Percentiles rank a stretch among this genome's conserved stretches.
These are phyloP conservation scores for Eupithecia tripunctaria DNA, from an alignment of 2,888 invertebrate genomes.

Conservation along the genomic window DNA sequence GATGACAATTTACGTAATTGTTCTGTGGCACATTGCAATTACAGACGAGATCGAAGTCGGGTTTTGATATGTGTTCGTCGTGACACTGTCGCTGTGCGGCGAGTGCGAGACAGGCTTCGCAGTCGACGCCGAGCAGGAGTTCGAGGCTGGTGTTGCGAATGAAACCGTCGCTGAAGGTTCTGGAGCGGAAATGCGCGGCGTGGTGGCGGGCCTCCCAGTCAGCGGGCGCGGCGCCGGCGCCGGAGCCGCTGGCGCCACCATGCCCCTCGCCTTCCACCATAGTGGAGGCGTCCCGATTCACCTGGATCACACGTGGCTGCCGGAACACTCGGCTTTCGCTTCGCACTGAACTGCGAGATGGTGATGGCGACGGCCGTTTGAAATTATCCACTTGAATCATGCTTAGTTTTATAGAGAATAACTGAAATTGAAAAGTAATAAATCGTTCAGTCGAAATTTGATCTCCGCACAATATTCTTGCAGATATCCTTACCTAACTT, in stretches of 20 bases:
- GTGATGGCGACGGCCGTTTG: constrained; percentile 80
- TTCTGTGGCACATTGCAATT: constrained; percentile 79
- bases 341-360: constrained; percentile 76
- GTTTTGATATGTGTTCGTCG: constrained; percentile 73
- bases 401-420: constrained; percentile 36
- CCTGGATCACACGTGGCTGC: constrained; percentile 79
- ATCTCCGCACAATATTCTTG: neutral
- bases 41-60: constrained; percentile 77
- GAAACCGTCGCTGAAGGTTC: constrained; percentile 82
- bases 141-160: constrained; percentile 81
- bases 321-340: constrained; percentile 76
- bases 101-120: constrained; percentile 79
- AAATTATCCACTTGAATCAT: constrained; percentile 79
- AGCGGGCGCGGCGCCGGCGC: constrained; percentile 47
- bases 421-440: constrained; percentile 27
- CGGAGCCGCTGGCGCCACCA: constrained; percentile 40
- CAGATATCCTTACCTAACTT: neutral
- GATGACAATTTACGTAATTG: constrained; percentile 73
- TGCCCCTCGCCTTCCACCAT: constrained; percentile 77
- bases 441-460: neutral
- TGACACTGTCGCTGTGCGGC: constrained; percentile 74
- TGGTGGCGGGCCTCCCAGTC: constrained; percentile 71
- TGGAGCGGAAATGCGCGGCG: constrained; percentile 74
- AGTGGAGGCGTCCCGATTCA: constrained; percentile 80
- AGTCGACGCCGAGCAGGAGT: constrained; percentile 79